Evolutionary conservation across 2,797 vertebrate genomes (phyloP), one percentile per base, ranked within the genome.

Genomic region (Phoeniculus purpureus): DNA sequence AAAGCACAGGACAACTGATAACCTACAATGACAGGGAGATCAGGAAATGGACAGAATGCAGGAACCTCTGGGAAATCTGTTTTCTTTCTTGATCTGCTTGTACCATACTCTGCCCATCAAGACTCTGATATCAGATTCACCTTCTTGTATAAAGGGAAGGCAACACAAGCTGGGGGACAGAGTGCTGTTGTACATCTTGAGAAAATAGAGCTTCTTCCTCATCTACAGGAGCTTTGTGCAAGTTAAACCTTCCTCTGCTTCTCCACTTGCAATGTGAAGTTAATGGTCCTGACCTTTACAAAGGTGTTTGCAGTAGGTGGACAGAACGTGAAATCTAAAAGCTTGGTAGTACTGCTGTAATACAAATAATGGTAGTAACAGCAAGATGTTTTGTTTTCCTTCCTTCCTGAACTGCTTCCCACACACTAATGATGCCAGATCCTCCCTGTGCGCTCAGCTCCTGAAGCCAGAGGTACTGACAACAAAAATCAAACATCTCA

Each of bases 401-500:
- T 59, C 64, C 55, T 87, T 45, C 56, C 87, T 67, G 81, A 59
- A 68, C 52, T 82, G 50, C 71, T 58, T 92, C 65, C 45, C 60
- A 61, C 58, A 68, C 29, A 62, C 59, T 55, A 23, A 10, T 65
- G 60, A 31, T 3, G 37, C n/a, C 51, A 72, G 20, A 8, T 23
- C 34, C 45, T 21, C 48, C 20, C 37, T 0, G 1, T 16, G 14
- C 34, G 51, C 72, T 27, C 23, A 12, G 47, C 67, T 78, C 80
- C 56, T 22, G 8, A 73, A 84, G 65, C 34, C 79, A 48, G 64
- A 79, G 64, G 65, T 27, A 14, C 29, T 25, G 65, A 81, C 77
- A 89, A 78, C 45, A 56, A 50, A 77, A 90, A 90, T 80, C 74
- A 96, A 93, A 58, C 64, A 70, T 52, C 79, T 62, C 50, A 79